These are phyloP conservation scores for Pammene fasciana DNA, from an alignment of 2,888 invertebrate species.

Conservation along the genomic window DNA sequence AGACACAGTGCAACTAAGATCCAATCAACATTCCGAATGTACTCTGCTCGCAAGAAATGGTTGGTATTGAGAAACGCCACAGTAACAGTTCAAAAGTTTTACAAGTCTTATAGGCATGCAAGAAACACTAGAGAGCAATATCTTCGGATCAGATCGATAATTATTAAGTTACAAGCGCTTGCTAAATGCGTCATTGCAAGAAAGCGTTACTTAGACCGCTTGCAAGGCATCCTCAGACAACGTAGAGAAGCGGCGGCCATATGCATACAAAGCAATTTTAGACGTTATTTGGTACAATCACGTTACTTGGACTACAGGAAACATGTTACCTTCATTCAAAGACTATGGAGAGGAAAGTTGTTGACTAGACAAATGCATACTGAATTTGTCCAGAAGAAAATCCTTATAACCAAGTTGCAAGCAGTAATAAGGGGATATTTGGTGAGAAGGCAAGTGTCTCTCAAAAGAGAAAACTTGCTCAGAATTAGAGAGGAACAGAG, in stretches of 20 bases:
- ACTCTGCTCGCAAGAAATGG: constrained; percentile 56
- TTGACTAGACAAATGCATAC: constrained; percentile 65
- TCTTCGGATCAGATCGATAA: constrained; percentile 44
- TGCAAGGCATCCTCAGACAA: constrained; percentile 48
- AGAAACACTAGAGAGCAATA: constrained; percentile 51
- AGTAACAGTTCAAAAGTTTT: constrained; percentile 66
- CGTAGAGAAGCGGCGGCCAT: constrained; percentile 58
- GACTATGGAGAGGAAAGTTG: constrained; percentile 70
- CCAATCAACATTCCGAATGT: constrained; percentile 70
- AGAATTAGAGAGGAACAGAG: constrained; percentile 70
- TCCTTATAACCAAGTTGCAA: constrained; percentile 66
- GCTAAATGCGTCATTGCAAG: constrained; percentile 59
- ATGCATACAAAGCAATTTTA: constrained; percentile 67
- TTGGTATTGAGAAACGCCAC: constrained; percentile 53
- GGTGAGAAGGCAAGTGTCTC: constrained; percentile 72
- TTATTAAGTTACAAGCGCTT: constrained; percentile 57
- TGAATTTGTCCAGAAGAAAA: constrained; percentile 64
- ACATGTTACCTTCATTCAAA: constrained; percentile 65
- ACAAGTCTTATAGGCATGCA: constrained; percentile 62
- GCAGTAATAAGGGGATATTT: constrained; percentile 76
- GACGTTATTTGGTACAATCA: constrained; percentile 61
- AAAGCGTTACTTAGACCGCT: constrained; percentile 54
- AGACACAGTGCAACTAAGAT: constrained; percentile 58
- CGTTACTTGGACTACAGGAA: constrained; percentile 58
- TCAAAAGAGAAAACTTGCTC: constrained; percentile 69